Percentiles rank a stretch among this genome's conserved stretches.
These are phyloP conservation scores for Muscina levida DNA, from an alignment of 2,888 invertebrate species.

Conservation along the genomic window DNA sequence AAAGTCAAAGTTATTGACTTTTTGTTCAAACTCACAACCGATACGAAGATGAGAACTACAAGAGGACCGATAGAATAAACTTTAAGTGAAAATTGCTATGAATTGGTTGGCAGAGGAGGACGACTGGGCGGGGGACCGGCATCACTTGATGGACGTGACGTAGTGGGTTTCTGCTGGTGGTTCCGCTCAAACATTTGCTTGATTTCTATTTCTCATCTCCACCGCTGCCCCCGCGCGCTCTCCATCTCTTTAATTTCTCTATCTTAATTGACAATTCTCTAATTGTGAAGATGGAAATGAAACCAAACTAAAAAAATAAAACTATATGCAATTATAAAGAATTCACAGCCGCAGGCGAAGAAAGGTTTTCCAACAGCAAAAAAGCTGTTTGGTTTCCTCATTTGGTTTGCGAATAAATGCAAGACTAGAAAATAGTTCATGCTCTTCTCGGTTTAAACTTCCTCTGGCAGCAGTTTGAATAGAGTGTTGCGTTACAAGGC, in stretches of 20 bases:
- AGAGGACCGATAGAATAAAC: no score
- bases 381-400: not conserved
- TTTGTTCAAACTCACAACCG: not conserved
- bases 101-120: no score
- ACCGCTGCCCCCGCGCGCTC: no score
- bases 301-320: no score
- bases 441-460: not conserved
- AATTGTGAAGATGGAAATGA: conserved; percentile 43
- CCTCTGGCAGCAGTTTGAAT: not conserved
- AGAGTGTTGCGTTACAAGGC: no score
- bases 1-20: conserved; percentile 29
- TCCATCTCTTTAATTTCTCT: no score
- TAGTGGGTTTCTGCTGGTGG: no score
- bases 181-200: conserved; percentile 21
- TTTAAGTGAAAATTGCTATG: no score
- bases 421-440: not conserved
- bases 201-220: conserved; percentile 7
- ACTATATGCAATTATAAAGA: conserved; percentile 26
- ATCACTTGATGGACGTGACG: no score
- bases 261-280: conserved; percentile 62
- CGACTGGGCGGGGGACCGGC: no score
- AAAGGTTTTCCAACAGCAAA: conserved; percentile 6
- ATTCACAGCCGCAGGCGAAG: conserved; percentile 7
- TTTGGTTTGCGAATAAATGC: not conserved
- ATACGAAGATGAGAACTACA: no score